Percentiles rank a stretch among this genome's conserved stretches.
phyloP scores from a whole-genome alignment of 2,113 vertebrate species.

The Dromiciops gliroides region DNA sequence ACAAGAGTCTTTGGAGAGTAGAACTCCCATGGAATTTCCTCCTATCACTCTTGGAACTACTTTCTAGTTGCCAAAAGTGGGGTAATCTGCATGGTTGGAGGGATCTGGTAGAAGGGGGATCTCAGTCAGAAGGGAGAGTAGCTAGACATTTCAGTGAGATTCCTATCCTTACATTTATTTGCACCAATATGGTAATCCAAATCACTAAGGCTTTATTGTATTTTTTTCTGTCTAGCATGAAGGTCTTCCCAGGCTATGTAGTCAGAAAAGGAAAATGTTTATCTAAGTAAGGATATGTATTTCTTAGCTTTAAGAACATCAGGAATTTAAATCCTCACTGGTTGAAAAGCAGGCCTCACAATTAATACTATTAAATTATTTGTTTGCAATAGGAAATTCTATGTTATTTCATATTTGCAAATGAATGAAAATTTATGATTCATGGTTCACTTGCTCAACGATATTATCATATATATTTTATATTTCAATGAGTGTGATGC shows the following conservation, averaged over 20 bases:
- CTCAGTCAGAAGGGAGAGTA: background rate
- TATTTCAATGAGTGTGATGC: background rate
- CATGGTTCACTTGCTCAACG: slow-evolving; percentile 6
- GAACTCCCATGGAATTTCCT: background rate
- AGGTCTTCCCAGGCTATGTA: background rate
- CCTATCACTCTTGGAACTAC: background rate
- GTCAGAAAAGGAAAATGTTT: background rate
- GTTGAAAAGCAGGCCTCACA: slow-evolving; percentile 1
- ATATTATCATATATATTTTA: slow-evolving; percentile 10
- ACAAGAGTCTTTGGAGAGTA: background rate
- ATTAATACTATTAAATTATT: background rate
- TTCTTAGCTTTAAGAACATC: slow-evolving; percentile 26
- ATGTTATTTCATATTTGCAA: slow-evolving; percentile 11
- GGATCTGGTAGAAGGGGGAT: background rate
- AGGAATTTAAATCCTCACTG: slow-evolving; percentile 12
- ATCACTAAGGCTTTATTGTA: background rate
- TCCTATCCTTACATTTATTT: background rate
- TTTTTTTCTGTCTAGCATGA: background rate
- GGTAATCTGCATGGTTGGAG: background rate
- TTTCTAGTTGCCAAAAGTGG: background rate
- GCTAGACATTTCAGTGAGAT: background rate
- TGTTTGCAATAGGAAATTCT: slow-evolving; percentile 14
- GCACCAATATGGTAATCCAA: background rate
- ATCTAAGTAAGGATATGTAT: background rate
- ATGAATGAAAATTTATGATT: background rate